Evolutionary conservation across 2,113 vertebrate species (phyloP), one percentile per base, ranked within the genome.

Genomic region (Otus sunia): DNA sequence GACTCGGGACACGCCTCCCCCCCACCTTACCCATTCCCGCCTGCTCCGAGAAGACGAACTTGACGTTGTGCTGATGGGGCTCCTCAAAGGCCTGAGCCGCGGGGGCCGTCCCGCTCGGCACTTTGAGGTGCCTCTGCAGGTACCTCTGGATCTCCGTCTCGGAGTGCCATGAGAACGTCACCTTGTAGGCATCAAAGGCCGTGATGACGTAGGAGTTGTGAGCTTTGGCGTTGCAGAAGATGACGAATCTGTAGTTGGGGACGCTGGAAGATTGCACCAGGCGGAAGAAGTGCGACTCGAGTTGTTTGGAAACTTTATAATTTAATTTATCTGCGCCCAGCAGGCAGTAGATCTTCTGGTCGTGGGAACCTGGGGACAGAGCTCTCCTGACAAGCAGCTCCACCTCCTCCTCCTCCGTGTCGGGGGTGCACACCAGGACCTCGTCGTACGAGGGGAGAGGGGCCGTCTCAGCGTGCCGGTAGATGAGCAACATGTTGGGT

Each of bases 361-460:
- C 81, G 37, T 12, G 59, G 37, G 88, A 64, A 13, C 79, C 79
- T 41, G 91, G 90, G 29, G 93, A 67, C 11, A 98, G 95, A 75
- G 98, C 98, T 81, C 98, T 95, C n/a, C 98, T 96, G 27, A 98
- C 94, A 55, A 98, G 98, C 74, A 98, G 97, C 86, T 98, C 98
- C 34, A 98, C 97, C 56, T 98, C 97, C 58, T 98, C 98, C 67
- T 97, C 94, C 39, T 97, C 96, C 34, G 98, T 98, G 34, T 98
- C 88, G 14, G 97, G 96, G 18, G 94, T 96, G 89, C 98, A 98
- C 53, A 98, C 94, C 15, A 98, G 91, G 34, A 98, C 97, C 88
- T 98, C 98, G 6, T 98, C 98, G 18, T 90, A 74, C 9, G 98
- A 98, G 0, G 98, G 98, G 52, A 98, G 92, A 49, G 97, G 97